These are phyloP conservation scores for Nerophis ophidion DNA, from an alignment of 2,113 vertebrate genomes.

Conservation along the genomic window DNA sequence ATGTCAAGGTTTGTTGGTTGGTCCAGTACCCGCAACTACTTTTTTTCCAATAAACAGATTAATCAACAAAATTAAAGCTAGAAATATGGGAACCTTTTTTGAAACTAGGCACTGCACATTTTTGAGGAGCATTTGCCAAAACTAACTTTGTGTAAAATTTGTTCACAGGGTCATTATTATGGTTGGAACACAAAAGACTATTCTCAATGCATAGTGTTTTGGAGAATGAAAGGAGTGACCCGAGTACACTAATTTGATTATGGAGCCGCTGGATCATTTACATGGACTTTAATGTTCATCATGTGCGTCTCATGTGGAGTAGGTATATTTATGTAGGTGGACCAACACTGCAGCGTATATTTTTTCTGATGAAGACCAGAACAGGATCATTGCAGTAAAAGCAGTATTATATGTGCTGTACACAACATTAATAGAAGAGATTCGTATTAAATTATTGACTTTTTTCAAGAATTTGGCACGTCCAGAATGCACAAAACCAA, in stretches of 20 bases:
- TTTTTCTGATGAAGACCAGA: background rate
- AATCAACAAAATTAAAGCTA: conserved; percentile 12
- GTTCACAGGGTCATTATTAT: conserved; percentile 11
- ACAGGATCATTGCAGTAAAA: conserved; percentile 1
- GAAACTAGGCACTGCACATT: conserved; percentile 11
- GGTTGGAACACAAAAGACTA: conserved; percentile 18
- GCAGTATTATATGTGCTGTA: background rate
- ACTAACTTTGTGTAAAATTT: conserved; percentile 21
- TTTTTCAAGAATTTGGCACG: background rate
- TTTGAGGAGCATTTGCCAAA: conserved; percentile 14
- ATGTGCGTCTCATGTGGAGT: background rate
- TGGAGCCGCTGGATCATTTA: conserved; percentile 10
- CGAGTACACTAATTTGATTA: conserved; percentile 7
- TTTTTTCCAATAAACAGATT: conserved; percentile 8
- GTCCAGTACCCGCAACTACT: conserved; percentile 15
- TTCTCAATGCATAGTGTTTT: conserved; percentile 14
- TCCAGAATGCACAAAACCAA: background rate
- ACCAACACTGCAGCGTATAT: conserved; percentile 1
- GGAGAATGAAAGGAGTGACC: conserved; percentile 8
- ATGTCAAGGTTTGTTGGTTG: conserved; percentile 7
- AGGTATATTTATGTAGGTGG: conserved; percentile 5
- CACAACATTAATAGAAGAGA: background rate
- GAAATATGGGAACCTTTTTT: conserved; percentile 31
- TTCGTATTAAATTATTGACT: background rate
- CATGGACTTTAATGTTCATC: conserved; percentile 4